phyloP scores from a whole-genome alignment of 1,140 invertebrate genomes.

The Drosophila navojoa region DNA sequence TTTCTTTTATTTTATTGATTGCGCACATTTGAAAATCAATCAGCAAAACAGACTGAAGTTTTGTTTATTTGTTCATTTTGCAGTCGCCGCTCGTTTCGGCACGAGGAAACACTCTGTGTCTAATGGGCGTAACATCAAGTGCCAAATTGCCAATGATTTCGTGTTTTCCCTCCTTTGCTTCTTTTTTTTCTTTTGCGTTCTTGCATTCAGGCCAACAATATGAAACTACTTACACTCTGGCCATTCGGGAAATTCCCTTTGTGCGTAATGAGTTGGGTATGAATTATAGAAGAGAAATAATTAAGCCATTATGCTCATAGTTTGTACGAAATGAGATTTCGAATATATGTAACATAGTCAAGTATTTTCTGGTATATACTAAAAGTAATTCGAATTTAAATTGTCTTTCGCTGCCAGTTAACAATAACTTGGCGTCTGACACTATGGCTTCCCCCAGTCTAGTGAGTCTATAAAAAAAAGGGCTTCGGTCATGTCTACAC shows the following conservation, averaged over 20 bases:
- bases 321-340: background rate
- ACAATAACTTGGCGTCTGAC: too few species aligned
- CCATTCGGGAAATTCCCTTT: slow-evolving; percentile 1
- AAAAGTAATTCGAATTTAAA: too few species aligned
- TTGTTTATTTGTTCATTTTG: slow-evolving; percentile 68
- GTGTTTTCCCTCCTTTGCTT: background rate
- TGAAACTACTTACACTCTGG: slow-evolving; percentile 13
- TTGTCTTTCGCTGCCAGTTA: too few species aligned
- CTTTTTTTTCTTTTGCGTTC: background rate
- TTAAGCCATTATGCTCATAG: too few species aligned
- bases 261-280: background rate
- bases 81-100: slow-evolving; percentile 9
- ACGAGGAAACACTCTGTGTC: slow-evolving; percentile 49
- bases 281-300: background rate
- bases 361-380: too few species aligned
- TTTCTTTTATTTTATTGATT: slow-evolving; percentile 63
- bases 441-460: background rate
- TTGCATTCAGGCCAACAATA: background rate
- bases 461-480: background rate
- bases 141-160: slow-evolving; percentile 42
- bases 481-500: slow-evolving; percentile 13
- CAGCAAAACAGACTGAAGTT: slow-evolving; percentile 66
- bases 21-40: slow-evolving; percentile 75
- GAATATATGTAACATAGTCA: too few species aligned
- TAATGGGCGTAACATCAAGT: slow-evolving; percentile 45